Percentiles rank a stretch among this genome's conserved stretches.
These are phyloP conservation scores for Mugil cephalus DNA, from an alignment of 2,113 vertebrate species.

Conservation along the genomic window DNA sequence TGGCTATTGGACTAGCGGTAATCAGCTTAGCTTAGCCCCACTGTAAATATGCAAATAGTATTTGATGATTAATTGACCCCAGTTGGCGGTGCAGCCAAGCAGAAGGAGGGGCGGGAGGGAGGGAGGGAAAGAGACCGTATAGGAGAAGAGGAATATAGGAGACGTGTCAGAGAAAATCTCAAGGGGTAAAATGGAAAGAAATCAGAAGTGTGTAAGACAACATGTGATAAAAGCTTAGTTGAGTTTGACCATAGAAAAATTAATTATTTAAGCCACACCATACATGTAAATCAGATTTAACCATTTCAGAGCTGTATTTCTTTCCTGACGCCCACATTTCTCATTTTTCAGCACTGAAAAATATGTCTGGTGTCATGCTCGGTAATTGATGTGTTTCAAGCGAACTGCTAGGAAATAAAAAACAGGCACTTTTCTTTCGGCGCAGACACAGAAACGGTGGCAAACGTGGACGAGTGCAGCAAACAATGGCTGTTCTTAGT, in stretches of 20 bases:
- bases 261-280: not conserved
- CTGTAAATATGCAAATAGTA: slow-evolving; percentile 82
- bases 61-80: slow-evolving; percentile 84
- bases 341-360: slow-evolving; percentile 12
- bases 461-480: not conserved
- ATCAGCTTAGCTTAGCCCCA: slow-evolving; percentile 79
- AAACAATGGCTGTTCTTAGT: not conserved
- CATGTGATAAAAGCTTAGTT: not conserved
- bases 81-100: slow-evolving; percentile 67
- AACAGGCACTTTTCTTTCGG: not conserved
- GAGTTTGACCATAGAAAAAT: not conserved
- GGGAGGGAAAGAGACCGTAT: not conserved
- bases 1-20: slow-evolving; percentile 68
- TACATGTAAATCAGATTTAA: not conserved
- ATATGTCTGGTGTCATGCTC: slow-evolving; percentile 10
- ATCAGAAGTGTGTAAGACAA: not conserved
- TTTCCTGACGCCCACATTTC: slow-evolving; percentile 1
- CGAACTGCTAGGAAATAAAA: slow-evolving; percentile 22
- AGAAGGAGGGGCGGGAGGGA: slow-evolving; percentile 27
- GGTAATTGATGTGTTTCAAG: slow-evolving; percentile 14
- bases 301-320: not conserved
- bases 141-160: slow-evolving; percentile 15
- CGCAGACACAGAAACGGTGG: not conserved
- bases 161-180: slow-evolving; percentile 22
- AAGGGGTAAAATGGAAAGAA: not conserved